Percentiles rank a stretch among this genome's conserved stretches.
Conservation (phyloP, 2,113 vertebrate species). For the Saccopteryx leptura region DNA sequence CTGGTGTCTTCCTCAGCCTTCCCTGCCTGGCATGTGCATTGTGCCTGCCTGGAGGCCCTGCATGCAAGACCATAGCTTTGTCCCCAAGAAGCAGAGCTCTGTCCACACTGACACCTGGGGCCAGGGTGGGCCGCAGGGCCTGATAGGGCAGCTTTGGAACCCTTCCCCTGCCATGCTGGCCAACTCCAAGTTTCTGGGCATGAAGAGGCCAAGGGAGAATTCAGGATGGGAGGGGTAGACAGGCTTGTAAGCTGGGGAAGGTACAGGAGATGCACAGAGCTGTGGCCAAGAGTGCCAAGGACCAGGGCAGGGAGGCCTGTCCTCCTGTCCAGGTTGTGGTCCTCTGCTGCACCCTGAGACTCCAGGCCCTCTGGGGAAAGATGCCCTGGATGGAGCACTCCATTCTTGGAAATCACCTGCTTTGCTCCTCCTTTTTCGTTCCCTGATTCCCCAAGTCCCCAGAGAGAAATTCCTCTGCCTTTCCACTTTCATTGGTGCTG, state of each 20-base stretch:
- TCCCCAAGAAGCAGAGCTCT: constrained; percentile 82
- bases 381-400: constrained; percentile 84
- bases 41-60: constrained; percentile 57
- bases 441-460: constrained; percentile 83
- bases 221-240: not conserved
- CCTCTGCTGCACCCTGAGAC: not conserved
- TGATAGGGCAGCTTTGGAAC: not conserved
- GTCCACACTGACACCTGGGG: constrained; percentile 31
- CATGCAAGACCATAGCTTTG: constrained; percentile 2
- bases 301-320: not conserved
- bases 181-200: not conserved
- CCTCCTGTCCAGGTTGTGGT: not conserved
- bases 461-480: constrained; percentile 82
- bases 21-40: not conserved
- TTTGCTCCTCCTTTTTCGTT: constrained; percentile 86
- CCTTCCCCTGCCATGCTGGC: not conserved
- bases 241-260: not conserved
- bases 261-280: not conserved
- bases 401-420: constrained; percentile 81
- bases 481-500: constrained; percentile 82
- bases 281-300: not conserved
- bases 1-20: not conserved
- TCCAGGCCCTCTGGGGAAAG: not conserved
- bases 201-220: not conserved
- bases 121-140: not conserved